Conservation (phyloP, 2,113 vertebrate species). For the Uropsilus gracilis region DNA sequence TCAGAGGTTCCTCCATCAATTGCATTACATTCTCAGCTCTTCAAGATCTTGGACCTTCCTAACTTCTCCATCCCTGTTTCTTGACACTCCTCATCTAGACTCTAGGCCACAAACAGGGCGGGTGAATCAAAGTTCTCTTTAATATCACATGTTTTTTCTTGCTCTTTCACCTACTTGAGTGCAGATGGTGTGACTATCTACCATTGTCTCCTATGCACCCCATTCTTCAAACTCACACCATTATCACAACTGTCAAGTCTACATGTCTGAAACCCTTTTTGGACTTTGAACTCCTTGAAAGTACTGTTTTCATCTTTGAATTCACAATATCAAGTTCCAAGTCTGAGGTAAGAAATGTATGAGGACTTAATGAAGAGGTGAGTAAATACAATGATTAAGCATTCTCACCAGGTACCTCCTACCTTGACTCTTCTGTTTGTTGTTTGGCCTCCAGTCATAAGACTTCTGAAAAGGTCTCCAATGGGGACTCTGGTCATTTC, state of each 20-base stretch:
- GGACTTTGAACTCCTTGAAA: rapidly evolving
- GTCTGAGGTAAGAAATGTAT: not conserved
- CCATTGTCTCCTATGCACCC: no score
- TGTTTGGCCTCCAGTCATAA: no score
- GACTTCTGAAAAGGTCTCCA: not conserved
- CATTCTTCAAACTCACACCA: not conserved
- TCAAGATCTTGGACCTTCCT: not conserved
- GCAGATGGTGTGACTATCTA: not conserved
- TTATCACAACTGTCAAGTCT: not conserved
- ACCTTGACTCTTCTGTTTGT: not conserved
- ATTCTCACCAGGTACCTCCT: not conserved
- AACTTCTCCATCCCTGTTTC: not conserved
- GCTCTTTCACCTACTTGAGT: not conserved
- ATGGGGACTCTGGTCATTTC: no score
- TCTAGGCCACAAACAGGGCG: not conserved
- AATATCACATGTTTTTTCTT: not conserved
- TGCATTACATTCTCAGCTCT: not conserved
- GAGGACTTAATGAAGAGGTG: not conserved
- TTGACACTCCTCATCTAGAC: not conserved
- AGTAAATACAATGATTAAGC: not conserved
- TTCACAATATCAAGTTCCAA: not conserved
- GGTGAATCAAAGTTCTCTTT: not conserved
- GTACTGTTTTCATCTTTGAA: not conserved
- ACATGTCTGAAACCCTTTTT: rapidly evolving
- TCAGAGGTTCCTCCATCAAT: not conserved